Percentiles rank a stretch among this genome's conserved stretches.
phyloP scores from a whole-genome alignment of 2,113 vertebrate genomes.

The Cariama cristata region DNA sequence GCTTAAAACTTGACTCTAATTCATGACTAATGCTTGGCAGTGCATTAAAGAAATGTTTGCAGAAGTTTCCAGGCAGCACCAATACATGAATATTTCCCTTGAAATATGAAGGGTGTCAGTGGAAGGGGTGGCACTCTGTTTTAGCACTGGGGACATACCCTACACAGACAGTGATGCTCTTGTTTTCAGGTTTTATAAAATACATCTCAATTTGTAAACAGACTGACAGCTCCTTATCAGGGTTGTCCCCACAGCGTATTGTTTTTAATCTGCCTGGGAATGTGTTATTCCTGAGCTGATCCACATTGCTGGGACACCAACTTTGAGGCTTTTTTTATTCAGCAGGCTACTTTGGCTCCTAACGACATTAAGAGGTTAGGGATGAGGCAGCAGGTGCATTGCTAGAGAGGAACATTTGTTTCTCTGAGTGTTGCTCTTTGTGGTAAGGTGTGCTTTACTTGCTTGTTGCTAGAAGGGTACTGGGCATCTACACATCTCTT shows the following conservation, averaged over 20 bases:
- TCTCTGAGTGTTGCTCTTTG: neutral
- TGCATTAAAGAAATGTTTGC: neutral
- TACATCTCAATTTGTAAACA: neutral
- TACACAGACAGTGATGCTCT: neutral
- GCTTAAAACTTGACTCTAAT: neutral
- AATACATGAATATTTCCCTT: neutral
- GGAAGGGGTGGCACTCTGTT: neutral
- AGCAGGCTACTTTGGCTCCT: neutral
- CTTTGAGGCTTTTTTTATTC: neutral
- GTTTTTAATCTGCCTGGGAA: neutral
- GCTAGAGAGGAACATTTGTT: neutral
- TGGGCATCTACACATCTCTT: neutral
- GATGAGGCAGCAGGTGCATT: neutral
- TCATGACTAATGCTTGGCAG: neutral
- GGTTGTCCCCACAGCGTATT: neutral
- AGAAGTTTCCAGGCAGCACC: neutral
- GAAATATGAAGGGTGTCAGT: neutral
- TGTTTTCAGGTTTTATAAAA: neutral
- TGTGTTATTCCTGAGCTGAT: neutral
- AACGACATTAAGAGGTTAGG: neutral
- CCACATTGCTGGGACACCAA: neutral
- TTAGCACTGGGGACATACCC: neutral
- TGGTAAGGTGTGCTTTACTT: neutral
- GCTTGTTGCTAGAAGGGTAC: neutral
- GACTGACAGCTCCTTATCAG: neutral